Conservation (phyloP, 2,888 invertebrate genomes). For the Acronicta psi region DNA sequence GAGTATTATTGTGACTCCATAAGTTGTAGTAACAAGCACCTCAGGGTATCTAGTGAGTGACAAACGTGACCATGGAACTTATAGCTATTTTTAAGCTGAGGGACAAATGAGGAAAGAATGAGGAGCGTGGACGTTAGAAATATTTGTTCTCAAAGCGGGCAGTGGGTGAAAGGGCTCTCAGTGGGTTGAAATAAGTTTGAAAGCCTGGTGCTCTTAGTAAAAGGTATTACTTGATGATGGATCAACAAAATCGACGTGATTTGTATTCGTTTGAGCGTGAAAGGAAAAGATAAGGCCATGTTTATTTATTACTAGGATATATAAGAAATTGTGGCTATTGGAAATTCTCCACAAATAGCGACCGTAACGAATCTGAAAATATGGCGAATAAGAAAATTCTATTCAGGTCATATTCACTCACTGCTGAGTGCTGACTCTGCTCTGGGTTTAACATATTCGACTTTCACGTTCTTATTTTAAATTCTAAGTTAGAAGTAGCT, state of each 20-base stretch:
- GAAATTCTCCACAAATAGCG: neutral
- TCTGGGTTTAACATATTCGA: neutral
- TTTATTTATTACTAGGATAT: slow-evolving; percentile 3
- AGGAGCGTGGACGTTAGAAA: too few relatives aligned
- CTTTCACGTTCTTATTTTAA: neutral
- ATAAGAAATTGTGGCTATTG: neutral
- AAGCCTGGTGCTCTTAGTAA: too few relatives aligned
- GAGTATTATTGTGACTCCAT: too few relatives aligned
- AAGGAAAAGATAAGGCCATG: neutral
- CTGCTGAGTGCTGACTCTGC: neutral
- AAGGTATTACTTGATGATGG: neutral
- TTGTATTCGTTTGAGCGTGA: slow-evolving; percentile 26
- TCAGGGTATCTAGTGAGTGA: too few relatives aligned
- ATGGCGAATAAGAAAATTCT: neutral
- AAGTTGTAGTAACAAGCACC: too few relatives aligned
- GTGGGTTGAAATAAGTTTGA: too few relatives aligned
- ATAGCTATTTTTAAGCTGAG: too few relatives aligned
- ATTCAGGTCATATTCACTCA: slow-evolving; percentile 2
- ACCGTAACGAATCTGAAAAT: neutral
- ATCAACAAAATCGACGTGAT: slow-evolving; percentile 11
- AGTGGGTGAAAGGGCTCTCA: too few relatives aligned
- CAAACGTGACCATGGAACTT: too few relatives aligned
- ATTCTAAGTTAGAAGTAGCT: neutral
- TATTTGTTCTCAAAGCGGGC: too few relatives aligned
- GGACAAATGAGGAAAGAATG: too few relatives aligned